Base-by-base conservation (phyloP, 2,113 vertebrate species). In the Heterocephalus glaber region DNA sequence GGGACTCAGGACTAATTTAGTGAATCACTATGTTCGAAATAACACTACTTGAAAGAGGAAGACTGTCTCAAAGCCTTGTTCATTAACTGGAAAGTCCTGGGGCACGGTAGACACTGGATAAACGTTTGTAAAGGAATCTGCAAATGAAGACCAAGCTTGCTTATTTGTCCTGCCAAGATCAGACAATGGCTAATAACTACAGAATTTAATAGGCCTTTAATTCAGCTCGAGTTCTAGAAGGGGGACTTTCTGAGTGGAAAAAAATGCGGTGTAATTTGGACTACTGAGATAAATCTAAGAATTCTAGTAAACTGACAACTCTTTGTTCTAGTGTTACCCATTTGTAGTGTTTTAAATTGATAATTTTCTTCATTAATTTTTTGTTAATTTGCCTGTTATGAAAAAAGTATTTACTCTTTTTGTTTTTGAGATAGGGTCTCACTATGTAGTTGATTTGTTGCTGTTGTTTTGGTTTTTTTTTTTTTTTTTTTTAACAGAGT, bases 1-100 rank as follows among this genome's bases (percentile, higher is more conserved):
- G 77, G 85, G 92, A 95, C 60, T 96, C 80, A 95, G 61, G 72
- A 86, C 56, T 81, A 72, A 74, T 95, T 96, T 97, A 88, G 83
- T 96, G 88, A 97, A 97, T 97, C 94, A 90, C 82, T 92, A 90
- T 79, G 74, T 93, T 93, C 44, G 92, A 94, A 97, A 89, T 92
- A 87, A 90, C 35, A 86, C 49, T 68, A 56, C 91, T 96, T 47
- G 70, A 95, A 95, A 96, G n/a, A 95, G 92, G 80, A 96, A 95
- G 68, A 95, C 47, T 4, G 33, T 44, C 58, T 41, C 52, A 68
- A 76, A 86, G 66, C 13, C 83, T 81, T 85, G 30, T 33, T 95
- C 22, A 76, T 76, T 68, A 33, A 24, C 58, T 83, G 54, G 17
- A 61, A 84, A 93, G 28, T 66, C 28, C 65, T 80, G 38, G 81